phyloP scores from a whole-genome alignment of 2,888 invertebrate species.

The Trichogramma dendrolimi region DNA sequence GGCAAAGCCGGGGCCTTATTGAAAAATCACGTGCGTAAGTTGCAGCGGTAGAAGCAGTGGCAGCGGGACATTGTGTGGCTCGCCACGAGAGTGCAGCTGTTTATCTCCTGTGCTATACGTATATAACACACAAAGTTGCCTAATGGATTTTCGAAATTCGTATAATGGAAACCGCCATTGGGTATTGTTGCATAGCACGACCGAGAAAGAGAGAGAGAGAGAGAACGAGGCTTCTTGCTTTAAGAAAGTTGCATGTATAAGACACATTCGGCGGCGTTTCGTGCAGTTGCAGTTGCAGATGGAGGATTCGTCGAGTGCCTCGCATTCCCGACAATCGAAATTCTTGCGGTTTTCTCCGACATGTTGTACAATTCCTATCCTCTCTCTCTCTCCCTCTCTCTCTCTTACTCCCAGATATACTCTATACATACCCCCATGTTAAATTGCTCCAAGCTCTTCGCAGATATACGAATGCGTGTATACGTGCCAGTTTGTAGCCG shows the following conservation, averaged over 20 bases:
- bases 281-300: constrained; percentile 5
- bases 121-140: background rate
- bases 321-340: constrained; percentile 15
- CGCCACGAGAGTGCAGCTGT: background rate
- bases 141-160: constrained; percentile 24
- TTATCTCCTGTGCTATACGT: background rate
- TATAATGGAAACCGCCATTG: background rate
- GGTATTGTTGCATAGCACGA: background rate
- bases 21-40: too few relatives aligned
- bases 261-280: constrained; percentile 20
- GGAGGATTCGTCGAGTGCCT: constrained; percentile 16
- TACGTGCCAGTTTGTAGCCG: too few relatives aligned
- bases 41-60: too few relatives aligned
- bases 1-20: too few relatives aligned
- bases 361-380: too few relatives aligned
- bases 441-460: too few relatives aligned
- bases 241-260: constrained; percentile 24
- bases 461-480: too few relatives aligned
- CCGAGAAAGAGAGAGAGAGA: constrained; percentile 3
- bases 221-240: background rate
- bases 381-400: too few relatives aligned
- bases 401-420: too few relatives aligned
- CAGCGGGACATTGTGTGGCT: too few relatives aligned
- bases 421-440: too few relatives aligned
- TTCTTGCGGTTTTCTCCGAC: constrained; percentile 20